These are phyloP conservation scores for Leptosomus discolor DNA, from an alignment of 2,113 vertebrate species.

Conservation along the genomic window DNA sequence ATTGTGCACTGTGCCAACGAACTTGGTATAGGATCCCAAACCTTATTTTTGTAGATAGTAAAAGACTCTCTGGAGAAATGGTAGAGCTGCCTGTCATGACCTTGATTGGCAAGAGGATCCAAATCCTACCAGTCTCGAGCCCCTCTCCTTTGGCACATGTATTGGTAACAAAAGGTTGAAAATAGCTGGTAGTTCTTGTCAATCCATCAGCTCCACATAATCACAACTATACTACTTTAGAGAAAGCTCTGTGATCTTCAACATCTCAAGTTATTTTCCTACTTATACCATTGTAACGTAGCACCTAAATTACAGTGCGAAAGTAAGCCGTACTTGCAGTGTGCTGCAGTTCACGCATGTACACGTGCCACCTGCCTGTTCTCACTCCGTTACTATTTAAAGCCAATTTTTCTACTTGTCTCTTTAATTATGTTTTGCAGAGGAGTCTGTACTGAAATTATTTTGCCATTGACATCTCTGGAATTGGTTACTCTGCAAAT, in stretches of 20 bases:
- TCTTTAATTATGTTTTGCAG: not conserved
- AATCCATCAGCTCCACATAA: not conserved
- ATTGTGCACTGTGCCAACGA: not conserved
- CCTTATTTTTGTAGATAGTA: not conserved
- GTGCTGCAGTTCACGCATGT: not conserved
- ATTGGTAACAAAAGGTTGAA: not conserved
- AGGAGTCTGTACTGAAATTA: not conserved
- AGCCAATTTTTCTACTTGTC: not conserved
- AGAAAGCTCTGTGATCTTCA: not conserved
- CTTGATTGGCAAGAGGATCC: not conserved
- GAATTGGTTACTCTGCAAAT: not conserved
- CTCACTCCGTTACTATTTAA: not conserved
- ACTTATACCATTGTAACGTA: not conserved
- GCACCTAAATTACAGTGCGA: not conserved
- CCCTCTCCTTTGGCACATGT: not conserved
- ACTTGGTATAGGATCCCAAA: not conserved
- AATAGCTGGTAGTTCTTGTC: not conserved
- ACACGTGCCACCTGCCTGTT: rapidly evolving
- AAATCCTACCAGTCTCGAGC: not conserved
- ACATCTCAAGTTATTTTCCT: not conserved
- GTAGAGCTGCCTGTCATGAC: not conserved
- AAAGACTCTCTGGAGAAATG: not conserved
- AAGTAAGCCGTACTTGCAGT: not conserved
- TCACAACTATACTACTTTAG: not conserved
- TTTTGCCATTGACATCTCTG: not conserved